Base-by-base conservation (phyloP, 53 echinoderm and acorn worm genomes). In the Hippasteria phrygiana region DNA sequence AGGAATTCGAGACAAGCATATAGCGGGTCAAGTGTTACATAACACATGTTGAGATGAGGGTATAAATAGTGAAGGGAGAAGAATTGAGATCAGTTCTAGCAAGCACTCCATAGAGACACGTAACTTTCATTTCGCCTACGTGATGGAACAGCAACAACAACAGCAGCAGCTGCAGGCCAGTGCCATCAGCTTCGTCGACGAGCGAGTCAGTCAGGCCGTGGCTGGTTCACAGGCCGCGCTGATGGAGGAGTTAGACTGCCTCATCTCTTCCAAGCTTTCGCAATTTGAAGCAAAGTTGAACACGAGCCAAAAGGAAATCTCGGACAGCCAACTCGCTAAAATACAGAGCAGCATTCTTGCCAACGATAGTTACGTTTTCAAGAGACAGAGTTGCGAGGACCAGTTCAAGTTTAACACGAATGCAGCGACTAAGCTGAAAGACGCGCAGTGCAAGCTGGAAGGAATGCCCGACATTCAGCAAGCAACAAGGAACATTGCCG, bases 141-240 rank as follows among this genome's bases (percentile, higher is more conserved):
- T n/a, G n/a, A n/a, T n/a, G n/a, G n/a, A n/a, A n/a, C n/a, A n/a
- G n/a, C n/a, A n/a, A n/a, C n/a, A n/a, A n/a, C n/a, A n/a, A n/a
- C n/a, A 65, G n/a, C 65, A 65, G 29, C 65, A 65, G 65, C 65
- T 74, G 24, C 74, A 45, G 39, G 74, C 74, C 74, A 43, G 39
- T 7, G 74, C 74, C 11, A n/a, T n/a, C n/a, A 74, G 28, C 47
- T 74, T 45, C 74, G 28, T 74, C 46, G 74, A 74, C 46, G 74
- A 74, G 16, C 43, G 43, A 45, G 74, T 74, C 27, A 74, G 46
- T 17, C 74, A 74, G 46, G 74, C 74, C 12, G 46, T 74, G 43
- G 74, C 74, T 7, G 11, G 43, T 46, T 74, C 74, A 24, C 74
- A 74, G 27, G 8, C 74, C 1, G 74, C 46, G 1, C 46, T 74